Conservation (phyloP, 2,888 invertebrate species). For the Drosophila prolongata region DNA sequence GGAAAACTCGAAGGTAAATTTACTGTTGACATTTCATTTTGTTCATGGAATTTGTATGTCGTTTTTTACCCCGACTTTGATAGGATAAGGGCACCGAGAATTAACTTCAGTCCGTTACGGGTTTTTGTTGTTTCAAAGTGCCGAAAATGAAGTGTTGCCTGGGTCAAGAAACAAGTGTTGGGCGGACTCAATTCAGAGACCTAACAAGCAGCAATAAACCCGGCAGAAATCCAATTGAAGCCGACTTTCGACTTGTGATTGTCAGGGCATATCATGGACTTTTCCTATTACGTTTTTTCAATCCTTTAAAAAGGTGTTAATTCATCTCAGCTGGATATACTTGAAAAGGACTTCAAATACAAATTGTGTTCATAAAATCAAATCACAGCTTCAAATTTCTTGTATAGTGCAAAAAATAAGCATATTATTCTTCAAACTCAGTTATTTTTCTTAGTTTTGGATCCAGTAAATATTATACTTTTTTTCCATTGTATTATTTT, state of each 20-base stretch:
- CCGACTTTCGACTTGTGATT: not conserved
- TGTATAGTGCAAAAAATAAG: too few species aligned
- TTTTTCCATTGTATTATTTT: too few species aligned
- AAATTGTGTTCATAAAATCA: too few species aligned
- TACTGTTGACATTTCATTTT: constrained; percentile 80
- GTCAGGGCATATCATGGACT: too few species aligned
- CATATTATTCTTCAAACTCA: too few species aligned
- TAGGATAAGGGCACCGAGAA: constrained; percentile 32
- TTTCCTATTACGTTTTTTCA: not conserved
- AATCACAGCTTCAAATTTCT: too few species aligned
- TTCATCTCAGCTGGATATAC: not conserved
- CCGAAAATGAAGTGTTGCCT: constrained; percentile 57
- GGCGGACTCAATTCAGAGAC: constrained; percentile 2
- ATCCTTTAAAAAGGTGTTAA: not conserved
- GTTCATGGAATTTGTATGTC: constrained; percentile 71
- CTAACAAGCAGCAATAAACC: constrained; percentile 9
- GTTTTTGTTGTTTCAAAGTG: constrained; percentile 38
- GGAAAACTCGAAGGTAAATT: constrained; percentile 73
- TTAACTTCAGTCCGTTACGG: constrained; percentile 28
- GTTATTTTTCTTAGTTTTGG: too few species aligned
- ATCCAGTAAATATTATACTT: too few species aligned
- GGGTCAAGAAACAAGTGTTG: constrained; percentile 52
- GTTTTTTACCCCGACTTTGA: constrained; percentile 33
- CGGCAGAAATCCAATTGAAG: constrained; percentile 3
- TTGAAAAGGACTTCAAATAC: too few species aligned